Evolutionary conservation across 2,888 invertebrate species (phyloP), one percentile per base, ranked within the genome.

Genomic region (Plusia festucae): DNA sequence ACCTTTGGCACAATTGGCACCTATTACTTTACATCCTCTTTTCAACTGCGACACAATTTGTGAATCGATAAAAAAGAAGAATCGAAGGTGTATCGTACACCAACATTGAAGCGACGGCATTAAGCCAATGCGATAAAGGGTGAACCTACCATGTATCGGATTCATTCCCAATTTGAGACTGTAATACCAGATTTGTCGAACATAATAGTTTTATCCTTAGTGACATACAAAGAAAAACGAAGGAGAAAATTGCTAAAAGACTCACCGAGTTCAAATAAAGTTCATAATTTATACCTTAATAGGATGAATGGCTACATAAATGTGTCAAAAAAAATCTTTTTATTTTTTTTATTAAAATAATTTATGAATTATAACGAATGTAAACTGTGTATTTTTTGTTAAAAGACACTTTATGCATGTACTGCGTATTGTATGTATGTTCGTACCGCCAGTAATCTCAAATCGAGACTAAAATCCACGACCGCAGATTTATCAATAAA

Each of bases 151-250:
- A 73, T 65, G 75, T 70, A 65, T 65, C 49, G 58, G 60, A 53
- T 60, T 60, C 70, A 62, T 70, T 73, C 70, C 70, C 70, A 75
- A 73, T 75, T 75, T 65, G 51, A 61, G 62, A 61, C 70, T 70
- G 62, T 73, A 73, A 73, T 73, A 59, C 61, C 65, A 65, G 59
- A 65, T 46, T 27, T 44, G 65, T 61, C 56, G 58, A 58, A 22
- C 46, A 30, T 49, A 49, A 49, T 18, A 49, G 46, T 49, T 49
- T 49, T 49, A 49, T 49, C 46, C 46, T n/a, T 40, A 40, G 40
- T 40, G n/a, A 15, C 40, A 40, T 34, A 34, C 40, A 40, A 40
- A 40, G 40, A 40, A 40, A 40, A 40, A 40, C 40, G n/a, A 40
- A n/a, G n/a, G n/a, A 34, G 13, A 13, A 32, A 34, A n/a, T 40